Conservation (phyloP, 2,888 invertebrate genomes). For the Chelonus formosanus region DNA sequence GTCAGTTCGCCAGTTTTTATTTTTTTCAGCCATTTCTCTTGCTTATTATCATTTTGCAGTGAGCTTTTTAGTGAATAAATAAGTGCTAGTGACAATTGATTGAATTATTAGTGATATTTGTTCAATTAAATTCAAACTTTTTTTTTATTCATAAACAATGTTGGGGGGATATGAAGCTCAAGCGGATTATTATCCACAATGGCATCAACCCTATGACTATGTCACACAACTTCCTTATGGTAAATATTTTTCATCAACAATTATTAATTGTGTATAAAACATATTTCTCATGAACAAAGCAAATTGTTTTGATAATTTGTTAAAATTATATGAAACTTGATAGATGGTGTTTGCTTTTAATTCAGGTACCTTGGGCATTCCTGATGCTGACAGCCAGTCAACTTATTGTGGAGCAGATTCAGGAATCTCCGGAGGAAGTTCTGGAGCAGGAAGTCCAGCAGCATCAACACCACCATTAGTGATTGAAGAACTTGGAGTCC, state of each 20-base stretch:
- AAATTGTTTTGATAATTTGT: too few relatives aligned
- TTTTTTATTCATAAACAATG: constrained; percentile 42
- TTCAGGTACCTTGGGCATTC: constrained; percentile 47
- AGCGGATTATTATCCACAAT: constrained; percentile 62
- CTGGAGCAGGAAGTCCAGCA: constrained; percentile 60
- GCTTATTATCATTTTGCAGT: neutral
- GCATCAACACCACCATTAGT: constrained; percentile 61
- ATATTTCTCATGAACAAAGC: too few relatives aligned
- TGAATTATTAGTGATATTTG: neutral
- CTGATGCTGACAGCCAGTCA: constrained; percentile 58
- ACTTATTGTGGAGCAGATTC: constrained; percentile 62
- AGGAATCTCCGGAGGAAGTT: constrained; percentile 61
- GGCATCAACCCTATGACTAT: constrained; percentile 63
- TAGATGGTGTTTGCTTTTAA: neutral
- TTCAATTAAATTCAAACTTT: neutral
- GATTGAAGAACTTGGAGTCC: constrained; percentile 59
- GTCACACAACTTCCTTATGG: constrained; percentile 62
- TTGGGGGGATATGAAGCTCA: constrained; percentile 61
- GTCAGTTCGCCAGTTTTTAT: neutral
- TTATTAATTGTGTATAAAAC: neutral
- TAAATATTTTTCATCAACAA: constrained; percentile 40
- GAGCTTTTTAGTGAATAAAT: neutral
- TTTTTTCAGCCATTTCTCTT: neutral
- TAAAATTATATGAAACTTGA: neutral
- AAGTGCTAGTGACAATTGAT: neutral